Base-by-base conservation (phyloP, 30 jellyfish, hydroid and myxozoan genomes). In the Chrysaora quinquecirrha region DNA sequence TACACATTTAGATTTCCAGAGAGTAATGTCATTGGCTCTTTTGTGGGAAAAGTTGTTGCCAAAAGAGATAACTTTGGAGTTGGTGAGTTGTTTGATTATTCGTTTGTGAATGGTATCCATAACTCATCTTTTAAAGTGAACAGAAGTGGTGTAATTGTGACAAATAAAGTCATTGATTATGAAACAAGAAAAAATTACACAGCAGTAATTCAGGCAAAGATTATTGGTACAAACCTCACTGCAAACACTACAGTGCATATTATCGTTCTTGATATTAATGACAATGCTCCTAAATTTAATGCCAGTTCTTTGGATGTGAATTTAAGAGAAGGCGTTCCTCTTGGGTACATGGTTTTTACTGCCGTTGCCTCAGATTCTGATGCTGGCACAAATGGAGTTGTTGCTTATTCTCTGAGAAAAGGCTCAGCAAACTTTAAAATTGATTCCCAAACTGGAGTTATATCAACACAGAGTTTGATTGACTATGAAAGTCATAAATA, bases 291-390 rank as follows among this genome's bases (percentile, higher is more conserved):
- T 48, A 38, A 24, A 16, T 95, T 95, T 64, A 64, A 66, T 49
- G 65, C 81, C 43, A 69, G 85, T 23, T 27, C 78, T 6, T 23
- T 78, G 30, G 52, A 68, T 21, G 33, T 81, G 19, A 68, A 58
- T 34, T 49, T 89, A n/a, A 66, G 77, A 23, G 99, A 95, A 75
- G 96, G 99, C 30, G 92, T 95, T n/a, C 96, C 97, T 3, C 84
- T 88, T 62, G 97, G 99, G 64, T 75, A 83, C 54, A 30, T 48
- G 6, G 68, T 95, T 27, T 79, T 46, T 28, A 60, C 70, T 18
- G 90, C 90, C 18, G 35, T 56, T 1, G 97, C 96, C 19, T 30
- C 34, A 9, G 99, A 95, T 70, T 23, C 32, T 0, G 99, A 95
- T 71, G 11, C 86, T 1, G 97, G 97, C 22, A 48, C 48, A 20